Conservation (phyloP, 2,888 invertebrate genomes). For the Pachycephus smyrnensis region DNA sequence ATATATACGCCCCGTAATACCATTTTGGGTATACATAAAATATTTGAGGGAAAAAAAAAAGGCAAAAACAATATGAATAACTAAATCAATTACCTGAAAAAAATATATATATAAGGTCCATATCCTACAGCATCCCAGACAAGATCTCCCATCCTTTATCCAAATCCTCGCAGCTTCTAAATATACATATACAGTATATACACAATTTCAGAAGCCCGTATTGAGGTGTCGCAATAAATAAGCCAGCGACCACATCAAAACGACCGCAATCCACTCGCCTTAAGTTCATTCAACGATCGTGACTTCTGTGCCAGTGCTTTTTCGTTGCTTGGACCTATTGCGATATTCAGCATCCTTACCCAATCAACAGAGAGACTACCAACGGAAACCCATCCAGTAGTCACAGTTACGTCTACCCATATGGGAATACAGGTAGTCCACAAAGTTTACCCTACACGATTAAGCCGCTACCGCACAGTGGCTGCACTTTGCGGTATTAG, state of each 20-base stretch:
- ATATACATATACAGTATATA: too few species aligned
- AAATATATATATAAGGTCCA: too few species aligned
- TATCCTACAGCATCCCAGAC: too few species aligned
- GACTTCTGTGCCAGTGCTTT: not conserved
- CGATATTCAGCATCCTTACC: not conserved
- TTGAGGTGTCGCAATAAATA: constrained; percentile 40
- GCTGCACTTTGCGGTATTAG: constrained; percentile 44
- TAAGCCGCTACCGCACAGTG: constrained; percentile 36
- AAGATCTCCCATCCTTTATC: too few species aligned
- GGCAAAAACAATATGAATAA: too few species aligned
- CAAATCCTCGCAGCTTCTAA: too few species aligned
- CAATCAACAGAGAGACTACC: not conserved
- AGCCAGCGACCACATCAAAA: constrained; percentile 35
- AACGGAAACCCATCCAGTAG: not conserved
- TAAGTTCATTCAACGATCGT: not conserved
- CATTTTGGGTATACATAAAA: too few species aligned
- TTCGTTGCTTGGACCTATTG: not conserved
- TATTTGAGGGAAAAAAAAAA: too few species aligned
- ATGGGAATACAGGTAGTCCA: too few species aligned
- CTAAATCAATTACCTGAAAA: too few species aligned
- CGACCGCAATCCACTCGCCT: constrained; percentile 20
- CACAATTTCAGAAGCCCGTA: not conserved
- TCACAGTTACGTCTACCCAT: not conserved
- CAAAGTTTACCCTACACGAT: not conserved
- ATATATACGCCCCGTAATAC: too few species aligned